Evolutionary conservation across 2,888 invertebrate genomes (phyloP), one percentile per base, ranked within the genome.

Genomic region (Byasa hedistus): DNA sequence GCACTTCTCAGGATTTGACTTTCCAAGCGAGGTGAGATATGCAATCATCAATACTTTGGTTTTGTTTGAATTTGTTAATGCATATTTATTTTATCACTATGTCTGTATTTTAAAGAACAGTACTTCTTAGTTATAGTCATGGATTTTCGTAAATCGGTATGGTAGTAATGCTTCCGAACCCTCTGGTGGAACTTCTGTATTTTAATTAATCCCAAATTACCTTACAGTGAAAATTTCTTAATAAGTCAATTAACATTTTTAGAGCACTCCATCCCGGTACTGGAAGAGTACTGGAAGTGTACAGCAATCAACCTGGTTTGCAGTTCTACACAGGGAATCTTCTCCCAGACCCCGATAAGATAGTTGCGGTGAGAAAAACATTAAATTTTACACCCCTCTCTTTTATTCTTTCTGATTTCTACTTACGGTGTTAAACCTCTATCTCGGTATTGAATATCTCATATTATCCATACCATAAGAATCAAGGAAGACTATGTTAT

Each of bases 301-400:
- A 94, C 73, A 96, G 97, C 69, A 96, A 97, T 81, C 97, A 98
- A 81, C 98, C 98, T 0, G 98, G 98, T 0, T 93, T 98, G 66
- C 98, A 98, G 83, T 95, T 98, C 77, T 98, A 98, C 81, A 98
- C 98, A 0, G 93, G 95, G 0, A 97, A 97, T 80, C 91, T 86
- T 68, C 86, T 97, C 48, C 96, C 97, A 0, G 93, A 94, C 72
- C 87, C 87, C 1, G 83, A 86, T 52, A 86, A 82, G 61, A 91
- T 91, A 51, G 69, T 87, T 1, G 87, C 85, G 78, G 89, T 87
- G 61, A 64, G 69, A 65, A 12, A 23, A 55, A 12, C 24, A 23
- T 39, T 64, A 52, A 10, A 15, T 44, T 17, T 10, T 44, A 17
- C 32, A n/a, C n/a, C n/a, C n/a, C n/a, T n/a, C 32, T 32, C 32